A percentile compares a stretch with the other conserved stretches of the same genome.
phyloP scores from a whole-genome alignment of 2,113 vertebrate species.

The Chascanopsetta lugubris region DNA sequence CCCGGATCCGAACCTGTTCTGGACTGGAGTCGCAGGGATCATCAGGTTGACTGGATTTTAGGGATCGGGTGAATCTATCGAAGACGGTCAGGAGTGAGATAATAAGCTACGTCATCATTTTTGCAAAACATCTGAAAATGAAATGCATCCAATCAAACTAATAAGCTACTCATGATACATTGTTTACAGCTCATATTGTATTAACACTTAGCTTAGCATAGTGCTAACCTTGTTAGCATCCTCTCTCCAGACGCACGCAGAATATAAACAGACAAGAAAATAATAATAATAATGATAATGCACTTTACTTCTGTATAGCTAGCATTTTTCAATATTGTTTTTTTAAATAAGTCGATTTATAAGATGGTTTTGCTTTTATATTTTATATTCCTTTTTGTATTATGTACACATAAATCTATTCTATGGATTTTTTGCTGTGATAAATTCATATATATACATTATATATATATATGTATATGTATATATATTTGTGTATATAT shows the following conservation, averaged over 20 bases:
- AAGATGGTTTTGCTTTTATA: slow-evolving; percentile 74
- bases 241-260: slow-evolving; percentile 63
- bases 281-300: slow-evolving; percentile 50
- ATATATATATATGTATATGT: too few species aligned
- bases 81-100: slow-evolving; percentile 42
- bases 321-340: slow-evolving; percentile 69
- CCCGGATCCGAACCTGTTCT: slow-evolving; percentile 31
- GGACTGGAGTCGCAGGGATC: slow-evolving; percentile 58
- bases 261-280: too few species aligned
- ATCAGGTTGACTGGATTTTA: slow-evolving; percentile 64
- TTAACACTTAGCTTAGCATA: slow-evolving; percentile 55
- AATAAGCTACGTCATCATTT: slow-evolving; percentile 57
- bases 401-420: slow-evolving; percentile 70
- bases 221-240: slow-evolving; percentile 59
- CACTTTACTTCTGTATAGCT: slow-evolving; percentile 81
- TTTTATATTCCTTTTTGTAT: slow-evolving; percentile 79
- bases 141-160: slow-evolving; percentile 35
- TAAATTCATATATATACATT: slow-evolving; percentile 47
- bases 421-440: slow-evolving; percentile 64
- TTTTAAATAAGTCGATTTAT: slow-evolving; percentile 72
- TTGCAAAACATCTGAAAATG: slow-evolving; percentile 25
- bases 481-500: too few species aligned
- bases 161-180: slow-evolving; percentile 67
- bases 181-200: slow-evolving; percentile 47
- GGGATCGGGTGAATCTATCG: slow-evolving; percentile 44